Base-by-base conservation (phyloP, 2,113 vertebrate species). In the Elgaria multicarinata region DNA sequence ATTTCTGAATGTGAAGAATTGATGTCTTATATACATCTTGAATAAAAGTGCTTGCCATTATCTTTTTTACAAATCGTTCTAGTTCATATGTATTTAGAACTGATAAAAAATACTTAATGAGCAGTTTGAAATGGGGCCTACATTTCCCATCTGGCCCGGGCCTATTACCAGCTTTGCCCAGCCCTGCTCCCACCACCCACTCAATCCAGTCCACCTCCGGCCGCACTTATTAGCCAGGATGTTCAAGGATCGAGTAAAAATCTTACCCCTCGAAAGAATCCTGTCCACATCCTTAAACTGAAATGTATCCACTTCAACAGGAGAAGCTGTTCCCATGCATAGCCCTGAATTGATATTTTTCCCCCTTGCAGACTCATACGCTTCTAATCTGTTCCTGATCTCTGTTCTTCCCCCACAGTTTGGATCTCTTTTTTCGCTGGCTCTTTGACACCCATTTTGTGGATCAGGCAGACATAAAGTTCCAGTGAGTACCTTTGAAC, bases 351-450 rank as follows among this genome's bases (percentile, higher is more conserved):
- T 1, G 0, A 0, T 31, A 14, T 82, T 7, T 1, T 7, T 71
- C 67, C 2, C 7, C 2, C 7, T 24, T 76, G 20, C 46, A 76
- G 31, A 55, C n/a, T 31, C 22, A 62, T 0, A 2, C 79, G 8
- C 50, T 85, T 93, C 83, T 94, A 75, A 93, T 50, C 22, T 85
- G 7, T 71, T 85, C 5, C 24, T 93, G 1, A 92, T 91, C 85
- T 95, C 9, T 62, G 31, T 92, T 91, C 81, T 6, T 1, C 14
- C 67, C 89, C 58, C 92, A 1, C 85, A 99, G 99, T 93, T 94
- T 99, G 94, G 97, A 99, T 92, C 96, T 99, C 64, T 98, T 99
- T 93, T 98, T 99, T 90, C 98, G 98, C 31, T 99, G 99, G 99
- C 98, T 99, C 24, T 99, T 99, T 13, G 99, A 99, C 92, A 97